phyloP scores from a whole-genome alignment of 1,140 invertebrate genomes.

The Euwallacea fornicatus region DNA sequence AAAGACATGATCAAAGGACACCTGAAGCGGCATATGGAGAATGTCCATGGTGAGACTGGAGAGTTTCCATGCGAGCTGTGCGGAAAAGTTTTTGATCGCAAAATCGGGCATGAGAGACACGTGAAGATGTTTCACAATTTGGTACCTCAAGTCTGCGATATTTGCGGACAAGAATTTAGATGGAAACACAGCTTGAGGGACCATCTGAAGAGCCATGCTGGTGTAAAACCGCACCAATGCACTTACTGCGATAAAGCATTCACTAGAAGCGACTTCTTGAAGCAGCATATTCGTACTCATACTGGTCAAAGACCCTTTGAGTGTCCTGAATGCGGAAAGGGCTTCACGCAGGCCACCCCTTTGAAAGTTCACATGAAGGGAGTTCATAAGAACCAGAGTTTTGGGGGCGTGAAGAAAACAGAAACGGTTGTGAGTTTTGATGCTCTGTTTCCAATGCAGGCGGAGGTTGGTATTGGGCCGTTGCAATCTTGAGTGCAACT shows the following conservation, averaged over 20 bases:
- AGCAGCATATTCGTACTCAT: conserved; percentile 67
- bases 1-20: conserved; percentile 38
- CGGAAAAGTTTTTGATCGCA: conserved; percentile 53
- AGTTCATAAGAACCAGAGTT: conserved; percentile 21
- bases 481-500: conserved; percentile 44
- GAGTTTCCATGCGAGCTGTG: conserved; percentile 52
- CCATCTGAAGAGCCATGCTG: conserved; percentile 55
- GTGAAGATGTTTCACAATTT: conserved; percentile 26
- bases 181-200: conserved; percentile 12
- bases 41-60: conserved; percentile 31
- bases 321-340: conserved; percentile 33
- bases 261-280: conserved; percentile 69
- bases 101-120: conserved; percentile 32
- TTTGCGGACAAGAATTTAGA: conserved; percentile 43
- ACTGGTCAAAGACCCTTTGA: conserved; percentile 56
- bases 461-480: conserved; percentile 1
- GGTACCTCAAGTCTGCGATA: conserved; percentile 43
- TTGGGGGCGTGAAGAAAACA: not conserved
- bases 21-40: conserved; percentile 52
- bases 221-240: conserved; percentile 52
- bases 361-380: conserved; percentile 32
- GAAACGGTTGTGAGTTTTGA: not conserved
- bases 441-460: too few species aligned
- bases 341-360: conserved; percentile 28
- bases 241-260: conserved; percentile 57